Evolutionary conservation across 1,140 invertebrate species (phyloP), one percentile per base, ranked within the genome.

Genomic region (Magallana gigas): DNA sequence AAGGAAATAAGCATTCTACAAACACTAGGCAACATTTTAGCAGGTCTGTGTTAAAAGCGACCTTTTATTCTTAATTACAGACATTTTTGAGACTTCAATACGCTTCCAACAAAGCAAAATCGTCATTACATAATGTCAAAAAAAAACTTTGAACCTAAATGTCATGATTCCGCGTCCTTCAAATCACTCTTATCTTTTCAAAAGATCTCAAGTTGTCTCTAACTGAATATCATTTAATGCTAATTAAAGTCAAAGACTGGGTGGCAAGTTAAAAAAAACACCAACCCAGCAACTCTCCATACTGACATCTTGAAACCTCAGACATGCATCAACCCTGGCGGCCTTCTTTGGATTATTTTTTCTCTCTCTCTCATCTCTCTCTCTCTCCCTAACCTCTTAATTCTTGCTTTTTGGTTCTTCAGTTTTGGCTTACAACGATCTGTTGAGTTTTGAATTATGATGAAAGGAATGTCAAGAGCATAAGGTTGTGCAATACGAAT

Each of bases 121-220:
- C 36, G 36, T 48, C 36, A 48, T 48, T 48, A 48, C 36, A 48
- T 48, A 48, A 48, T 48, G 36, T 48, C 36, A 48, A 48, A 48
- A 23, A 48, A 48, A 3, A 48, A 48, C 18, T 64, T 64, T 16
- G 12, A 64, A 64, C 60, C 18, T 18, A 64, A 64, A 64, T 64
- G 60, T 64, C 60, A 64, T 16, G 60, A 64, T n/a, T 16, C 60
- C 60, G 8, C 8, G 16, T 16, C 60, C 60, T 64, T 64, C 60
- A 64, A 64, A 64, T 18, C 7, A 64, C 18, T 64, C 60, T 64
- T 64, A 64, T 64, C 60, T 16, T 16, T 48, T 64, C 60, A 64
- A n/a, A 64, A 64, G 60, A 64, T 64, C 60, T 64, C 60, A 64
- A 64, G 60, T n/a, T n/a, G 18, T 64, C 60, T 64, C 18, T 16